Conservation (phyloP, 2,113 vertebrate species). For the Onychostruthus taczanowskii region DNA sequence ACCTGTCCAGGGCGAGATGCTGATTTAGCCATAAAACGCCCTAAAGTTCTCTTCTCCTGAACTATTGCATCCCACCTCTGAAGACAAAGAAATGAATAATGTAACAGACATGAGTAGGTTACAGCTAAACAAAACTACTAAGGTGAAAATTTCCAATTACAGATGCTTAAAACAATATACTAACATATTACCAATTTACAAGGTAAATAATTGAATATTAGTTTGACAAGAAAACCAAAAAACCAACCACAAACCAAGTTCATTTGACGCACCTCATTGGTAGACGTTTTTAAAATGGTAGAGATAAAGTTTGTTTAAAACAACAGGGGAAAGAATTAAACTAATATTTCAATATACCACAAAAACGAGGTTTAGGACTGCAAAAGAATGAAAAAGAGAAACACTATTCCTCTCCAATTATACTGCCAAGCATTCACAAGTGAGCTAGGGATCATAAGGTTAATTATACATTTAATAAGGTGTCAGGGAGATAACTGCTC, state of each 20-base stretch:
- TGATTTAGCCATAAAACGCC: conserved; percentile 66
- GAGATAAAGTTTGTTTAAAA: conserved; percentile 75
- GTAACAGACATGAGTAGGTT: conserved; percentile 2
- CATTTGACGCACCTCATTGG: not conserved
- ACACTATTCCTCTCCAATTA: conserved; percentile 81
- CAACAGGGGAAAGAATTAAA: conserved; percentile 68
- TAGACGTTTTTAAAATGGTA: conserved; percentile 51
- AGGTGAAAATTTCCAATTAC: conserved; percentile 31
- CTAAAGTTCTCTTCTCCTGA: conserved; percentile 76
- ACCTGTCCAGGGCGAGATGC: conserved; percentile 81
- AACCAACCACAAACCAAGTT: not conserved
- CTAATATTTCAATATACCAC: conserved; percentile 70
- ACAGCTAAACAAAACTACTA: conserved; percentile 37
- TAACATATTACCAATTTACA: conserved; percentile 13
- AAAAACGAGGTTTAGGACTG: conserved; percentile 78
- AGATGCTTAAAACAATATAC: conserved; percentile 22
- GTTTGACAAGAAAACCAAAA: not conserved
- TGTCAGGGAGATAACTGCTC: conserved; percentile 89
- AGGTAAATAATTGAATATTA: conserved; percentile 7
- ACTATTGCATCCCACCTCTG: conserved; percentile 81
- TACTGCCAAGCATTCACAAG: conserved; percentile 86
- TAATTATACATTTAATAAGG: conserved; percentile 95
- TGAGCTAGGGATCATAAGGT: conserved; percentile 86
- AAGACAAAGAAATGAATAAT: conserved; percentile 31
- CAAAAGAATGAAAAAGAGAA: conserved; percentile 75